These are phyloP conservation scores for Paraplagusia blochii DNA, from an alignment of 2,113 vertebrate genomes.

Conservation along the genomic window DNA sequence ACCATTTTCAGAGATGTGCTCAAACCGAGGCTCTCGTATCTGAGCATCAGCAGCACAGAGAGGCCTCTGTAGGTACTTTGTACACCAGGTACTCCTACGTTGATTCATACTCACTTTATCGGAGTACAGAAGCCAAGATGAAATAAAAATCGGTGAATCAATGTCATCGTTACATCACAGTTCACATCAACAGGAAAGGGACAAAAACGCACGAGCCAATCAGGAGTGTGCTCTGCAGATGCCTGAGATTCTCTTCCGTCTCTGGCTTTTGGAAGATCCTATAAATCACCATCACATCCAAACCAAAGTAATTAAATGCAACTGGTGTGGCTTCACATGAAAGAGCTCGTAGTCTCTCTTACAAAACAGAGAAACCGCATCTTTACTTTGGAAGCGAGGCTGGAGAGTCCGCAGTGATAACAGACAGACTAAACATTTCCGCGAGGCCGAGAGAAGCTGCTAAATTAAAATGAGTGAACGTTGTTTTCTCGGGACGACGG, in stretches of 20 bases:
- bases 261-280: slow-evolving; percentile 23
- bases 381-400: slow-evolving; percentile 6
- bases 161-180: too few relatives aligned
- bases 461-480: slow-evolving; percentile 25
- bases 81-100: background rate
- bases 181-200: background rate
- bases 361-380: slow-evolving; percentile 23
- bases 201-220: slow-evolving; percentile 24
- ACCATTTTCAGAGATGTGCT: slow-evolving; percentile 32
- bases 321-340: slow-evolving; percentile 29
- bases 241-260: slow-evolving; percentile 42
- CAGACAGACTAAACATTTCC: slow-evolving; percentile 25
- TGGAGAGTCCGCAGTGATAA: slow-evolving; percentile 24
- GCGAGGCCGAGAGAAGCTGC: background rate
- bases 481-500: slow-evolving; percentile 23
- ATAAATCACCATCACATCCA: slow-evolving; percentile 49
- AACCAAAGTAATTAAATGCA: slow-evolving; percentile 52
- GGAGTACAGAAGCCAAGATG: too few relatives aligned
- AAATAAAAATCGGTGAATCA: too few relatives aligned
- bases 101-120: background rate
- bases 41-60: slow-evolving; percentile 22
- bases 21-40: slow-evolving; percentile 13
- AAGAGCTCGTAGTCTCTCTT: slow-evolving; percentile 40
- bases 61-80: background rate
- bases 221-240: slow-evolving; percentile 60